These are phyloP conservation scores for Oryzias celebensis DNA, from an alignment of 2,113 vertebrate genomes.

Conservation along the genomic window DNA sequence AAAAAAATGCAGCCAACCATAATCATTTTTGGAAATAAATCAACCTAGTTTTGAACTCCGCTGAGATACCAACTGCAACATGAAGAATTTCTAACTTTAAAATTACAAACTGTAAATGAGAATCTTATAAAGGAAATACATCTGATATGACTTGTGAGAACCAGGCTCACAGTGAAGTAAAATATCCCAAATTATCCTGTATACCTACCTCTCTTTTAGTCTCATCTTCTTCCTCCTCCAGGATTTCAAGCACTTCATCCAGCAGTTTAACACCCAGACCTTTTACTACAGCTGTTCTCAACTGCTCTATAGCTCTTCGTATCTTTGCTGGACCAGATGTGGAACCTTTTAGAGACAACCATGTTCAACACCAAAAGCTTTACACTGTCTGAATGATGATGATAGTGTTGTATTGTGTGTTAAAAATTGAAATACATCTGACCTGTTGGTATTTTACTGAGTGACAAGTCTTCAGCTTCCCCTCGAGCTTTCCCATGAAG, in stretches of 20 bases:
- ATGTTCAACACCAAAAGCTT: neutral
- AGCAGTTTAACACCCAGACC: slow-evolving; percentile 91
- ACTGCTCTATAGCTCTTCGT: slow-evolving; percentile 86
- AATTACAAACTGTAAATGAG: neutral
- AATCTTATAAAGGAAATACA: too few relatives aligned
- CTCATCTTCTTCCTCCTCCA: slow-evolving; percentile 93
- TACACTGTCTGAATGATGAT: neutral
- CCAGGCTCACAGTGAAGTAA: too few relatives aligned
- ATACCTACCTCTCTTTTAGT: slow-evolving; percentile 82
- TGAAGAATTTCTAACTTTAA: neutral
- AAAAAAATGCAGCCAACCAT: slow-evolving; percentile 1
- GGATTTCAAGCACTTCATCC: slow-evolving; percentile 86
- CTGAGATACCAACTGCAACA: too few relatives aligned
- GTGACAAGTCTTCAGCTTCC: slow-evolving; percentile 75
- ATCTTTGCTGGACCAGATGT: slow-evolving; percentile 86
- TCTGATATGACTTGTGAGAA: neutral
- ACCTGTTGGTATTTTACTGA: slow-evolving; percentile 84
- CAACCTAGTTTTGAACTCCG: neutral
- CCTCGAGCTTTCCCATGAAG: slow-evolving; percentile 87
- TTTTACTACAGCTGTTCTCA: slow-evolving; percentile 89
- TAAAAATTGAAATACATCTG: neutral
- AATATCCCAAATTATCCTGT: neutral
- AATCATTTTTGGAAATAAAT: neutral
- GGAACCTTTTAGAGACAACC: slow-evolving; percentile 64
- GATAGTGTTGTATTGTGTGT: neutral